Percentiles rank a stretch among this genome's conserved stretches.
phyloP scores from a whole-genome alignment of 2,113 vertebrate genomes.

The Dipodomys merriami region DNA sequence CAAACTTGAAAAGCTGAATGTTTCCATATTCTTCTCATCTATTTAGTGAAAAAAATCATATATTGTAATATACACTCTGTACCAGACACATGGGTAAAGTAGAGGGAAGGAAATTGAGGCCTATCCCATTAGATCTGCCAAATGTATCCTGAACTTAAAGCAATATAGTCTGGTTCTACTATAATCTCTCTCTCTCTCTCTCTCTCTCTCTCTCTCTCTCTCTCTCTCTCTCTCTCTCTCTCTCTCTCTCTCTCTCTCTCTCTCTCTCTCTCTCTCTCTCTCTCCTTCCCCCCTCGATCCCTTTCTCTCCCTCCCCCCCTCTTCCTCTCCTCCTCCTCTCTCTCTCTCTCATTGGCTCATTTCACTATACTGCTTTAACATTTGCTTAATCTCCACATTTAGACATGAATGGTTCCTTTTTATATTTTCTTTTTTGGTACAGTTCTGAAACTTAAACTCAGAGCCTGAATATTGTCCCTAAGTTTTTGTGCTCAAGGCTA shows the following conservation, averaged over 20 bases:
- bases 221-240: neutral
- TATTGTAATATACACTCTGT: neutral
- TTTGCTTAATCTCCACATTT: neutral
- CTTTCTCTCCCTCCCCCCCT: no score
- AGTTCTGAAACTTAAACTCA: no score
- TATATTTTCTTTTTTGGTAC: neutral
- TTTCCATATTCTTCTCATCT: neutral
- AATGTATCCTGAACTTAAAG: neutral
- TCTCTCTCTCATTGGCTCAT: neutral
- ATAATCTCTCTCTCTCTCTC: no score
- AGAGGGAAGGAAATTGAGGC: neutral
- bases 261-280: no score
- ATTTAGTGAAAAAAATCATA: neutral
- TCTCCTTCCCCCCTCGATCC: no score
- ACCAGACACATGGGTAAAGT: neutral
- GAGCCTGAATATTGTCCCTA: no score
- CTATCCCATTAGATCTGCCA: neutral
- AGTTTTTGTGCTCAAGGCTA: no score
- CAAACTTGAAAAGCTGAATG: neutral
- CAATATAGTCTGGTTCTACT: neutral
- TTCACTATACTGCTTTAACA: neutral
- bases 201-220: no score
- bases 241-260: neutral
- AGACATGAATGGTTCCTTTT: neutral
- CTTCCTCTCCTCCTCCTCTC: no score